Base-by-base conservation (phyloP, 64 coral and sea anemone genomes). In the Montipora foliosa region DNA sequence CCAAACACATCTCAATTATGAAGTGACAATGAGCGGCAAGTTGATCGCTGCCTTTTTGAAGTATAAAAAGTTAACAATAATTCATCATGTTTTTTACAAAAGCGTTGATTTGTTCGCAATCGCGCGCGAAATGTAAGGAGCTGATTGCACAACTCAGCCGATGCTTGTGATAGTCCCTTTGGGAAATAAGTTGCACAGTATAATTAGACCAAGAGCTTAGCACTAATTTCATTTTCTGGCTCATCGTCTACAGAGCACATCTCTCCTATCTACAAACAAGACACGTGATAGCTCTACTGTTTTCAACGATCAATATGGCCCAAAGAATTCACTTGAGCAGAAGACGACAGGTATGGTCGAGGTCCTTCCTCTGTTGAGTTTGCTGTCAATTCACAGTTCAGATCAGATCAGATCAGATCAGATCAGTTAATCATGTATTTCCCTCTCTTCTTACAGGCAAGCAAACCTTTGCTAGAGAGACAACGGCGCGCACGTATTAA, bases 401-500 rank as follows among this genome's bases (percentile, higher is more conserved):
- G 61, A 64, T 64, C 52, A 37, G 29, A 29, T 29, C 29, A 29
- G 37, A 37, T 37, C 37, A 37, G 37, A 37, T 37, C 37, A 37
- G 37, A 37, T 20, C 5, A n/a, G 75, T 47, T 73, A 15, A 78
- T 81, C 6, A 80, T 72, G 19, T 62, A 45, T 57, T 61, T 69
- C 17, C 15, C 17, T 78, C 15, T 15, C 67, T 24, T 74, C 76
- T 50, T 73, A 73, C 92, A 93, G 92, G 62, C 92, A 6, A 93
- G 84, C 50, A 93, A 93, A 80, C 92, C 92, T 5, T 82, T 93
- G 14, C 64, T 93, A 16, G 92, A 93, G 47, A 88, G 92, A 87
- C 92, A 93, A 52, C 59, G 92, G 13, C 76, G 92, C 49, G 92
- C 92, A n/a, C 80, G 92, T 9, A 93, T 93, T 47, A 93, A 93